Evolutionary conservation across 2,113 vertebrate species (phyloP).

Genomic region (Hippocampus comes): DNA sequence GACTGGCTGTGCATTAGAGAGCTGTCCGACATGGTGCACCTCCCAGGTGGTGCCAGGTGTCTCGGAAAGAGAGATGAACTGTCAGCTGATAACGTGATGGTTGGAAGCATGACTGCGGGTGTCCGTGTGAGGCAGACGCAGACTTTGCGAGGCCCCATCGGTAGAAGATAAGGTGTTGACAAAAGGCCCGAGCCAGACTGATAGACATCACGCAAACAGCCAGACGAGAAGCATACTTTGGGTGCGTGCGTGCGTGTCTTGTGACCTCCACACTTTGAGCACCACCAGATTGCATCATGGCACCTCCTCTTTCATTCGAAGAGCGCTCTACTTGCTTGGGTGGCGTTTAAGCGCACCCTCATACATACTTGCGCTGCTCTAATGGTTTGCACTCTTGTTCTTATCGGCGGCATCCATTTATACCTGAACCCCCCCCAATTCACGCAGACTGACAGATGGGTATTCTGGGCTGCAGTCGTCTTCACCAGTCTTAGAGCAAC

Average conservation of each 20-base stretch:
- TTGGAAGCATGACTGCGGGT: conserved; percentile 8
- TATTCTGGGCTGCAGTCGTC: conserved; percentile 17
- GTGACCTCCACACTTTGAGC: conserved; percentile 25
- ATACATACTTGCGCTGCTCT: conserved; percentile 11
- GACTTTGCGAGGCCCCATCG: conserved; percentile 17
- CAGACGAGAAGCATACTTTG: conserved; percentile 8
- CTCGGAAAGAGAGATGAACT: conserved; percentile 29
- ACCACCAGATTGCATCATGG: conserved; percentile 13
- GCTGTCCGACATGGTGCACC: not conserved
- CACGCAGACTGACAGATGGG: conserved; percentile 6
- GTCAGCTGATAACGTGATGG: conserved; percentile 14
- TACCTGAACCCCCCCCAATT: conserved; percentile 18
- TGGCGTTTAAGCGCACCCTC: conserved; percentile 20
- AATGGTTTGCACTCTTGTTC: conserved; percentile 28
- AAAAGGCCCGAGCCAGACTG: conserved; percentile 33
- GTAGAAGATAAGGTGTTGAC: conserved; percentile 40
- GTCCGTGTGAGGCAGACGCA: conserved; percentile 9
- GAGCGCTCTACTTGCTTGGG: conserved; percentile 18
- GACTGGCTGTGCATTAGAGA: not conserved
- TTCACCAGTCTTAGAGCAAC: conserved; percentile 26
- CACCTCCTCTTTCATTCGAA: conserved; percentile 9
- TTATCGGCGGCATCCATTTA: conserved; percentile 50
- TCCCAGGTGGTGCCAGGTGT: conserved; percentile 23
- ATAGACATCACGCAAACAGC: conserved; percentile 32
- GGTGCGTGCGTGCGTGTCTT: conserved; percentile 16